These are phyloP conservation scores for Notospermus geniculatus DNA, from an alignment of 1,140 invertebrate genomes.

Conservation along the genomic window DNA sequence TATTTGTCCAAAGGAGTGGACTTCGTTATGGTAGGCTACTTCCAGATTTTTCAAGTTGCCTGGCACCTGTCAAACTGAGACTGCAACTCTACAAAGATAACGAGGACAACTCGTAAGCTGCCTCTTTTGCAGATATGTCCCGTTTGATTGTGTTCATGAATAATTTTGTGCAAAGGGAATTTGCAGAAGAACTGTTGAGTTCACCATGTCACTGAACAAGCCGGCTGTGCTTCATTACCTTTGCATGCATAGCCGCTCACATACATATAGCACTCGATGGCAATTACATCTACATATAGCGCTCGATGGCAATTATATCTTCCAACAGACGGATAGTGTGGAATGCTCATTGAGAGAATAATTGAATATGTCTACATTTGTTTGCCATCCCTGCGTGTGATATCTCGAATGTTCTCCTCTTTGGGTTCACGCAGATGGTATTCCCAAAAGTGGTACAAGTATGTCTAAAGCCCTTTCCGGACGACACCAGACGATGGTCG, in stretches of 20 bases:
- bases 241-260: constrained; percentile 5
- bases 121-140: constrained; percentile 1
- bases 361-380: constrained; percentile 5
- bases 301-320: no score
- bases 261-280: neutral
- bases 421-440: constrained; percentile 5
- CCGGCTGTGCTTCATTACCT: constrained; percentile 1
- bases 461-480: no score
- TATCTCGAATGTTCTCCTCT: neutral
- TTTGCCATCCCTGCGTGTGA: constrained; percentile 5
- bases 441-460: constrained; percentile 24
- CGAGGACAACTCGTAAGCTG: constrained; percentile 6
- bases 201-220: neutral
- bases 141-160: constrained; percentile 3
- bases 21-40: neutral
- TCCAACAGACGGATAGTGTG: neutral
- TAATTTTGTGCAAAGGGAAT: neutral
- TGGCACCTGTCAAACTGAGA: neutral
- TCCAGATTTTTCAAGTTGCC: neutral
- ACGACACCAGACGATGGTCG: no score
- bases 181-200: neutral
- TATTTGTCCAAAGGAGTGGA: constrained; percentile 5
- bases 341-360: neutral
- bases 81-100: neutral
- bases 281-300: constrained; percentile 6